phyloP scores from a whole-genome alignment of 2,888 invertebrate genomes.

The Aporophyla nigra region DNA sequence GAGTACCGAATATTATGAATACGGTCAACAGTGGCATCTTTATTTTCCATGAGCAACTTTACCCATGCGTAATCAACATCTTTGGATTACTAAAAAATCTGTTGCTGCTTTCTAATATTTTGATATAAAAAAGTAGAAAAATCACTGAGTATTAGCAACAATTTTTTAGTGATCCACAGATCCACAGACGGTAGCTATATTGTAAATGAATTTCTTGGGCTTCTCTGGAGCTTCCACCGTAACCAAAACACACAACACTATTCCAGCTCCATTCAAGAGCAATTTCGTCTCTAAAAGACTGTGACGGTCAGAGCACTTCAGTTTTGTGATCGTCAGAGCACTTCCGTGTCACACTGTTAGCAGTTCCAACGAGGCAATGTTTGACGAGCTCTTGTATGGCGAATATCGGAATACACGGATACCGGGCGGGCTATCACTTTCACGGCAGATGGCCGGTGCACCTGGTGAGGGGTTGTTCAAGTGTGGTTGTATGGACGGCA shows the following conservation, averaged over 20 bases:
- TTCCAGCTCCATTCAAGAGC: not conserved
- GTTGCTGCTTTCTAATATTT: too few species aligned
- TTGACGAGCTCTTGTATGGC: slow-evolving; percentile 37
- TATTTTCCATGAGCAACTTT: too few species aligned
- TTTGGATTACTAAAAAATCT: too few species aligned
- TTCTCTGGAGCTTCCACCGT: too few species aligned
- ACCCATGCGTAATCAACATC: too few species aligned
- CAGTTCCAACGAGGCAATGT: slow-evolving; percentile 11
- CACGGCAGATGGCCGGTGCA: slow-evolving; percentile 43
- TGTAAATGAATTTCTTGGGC: too few species aligned
- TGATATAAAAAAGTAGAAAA: too few species aligned
- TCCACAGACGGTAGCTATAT: too few species aligned
- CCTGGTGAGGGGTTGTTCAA: slow-evolving; percentile 21
- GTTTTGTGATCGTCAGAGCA: not conserved
- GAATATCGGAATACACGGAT: slow-evolving; percentile 6
- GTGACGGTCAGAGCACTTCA: slow-evolving; percentile 1
- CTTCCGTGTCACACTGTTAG: slow-evolving; percentile 18
- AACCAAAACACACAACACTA: not conserved
- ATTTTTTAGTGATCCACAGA: too few species aligned
- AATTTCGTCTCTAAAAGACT: slow-evolving; percentile 12
- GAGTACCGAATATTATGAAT: too few species aligned
- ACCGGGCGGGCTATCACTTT: slow-evolving; percentile 22
- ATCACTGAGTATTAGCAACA: too few species aligned
- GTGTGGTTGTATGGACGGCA: not conserved
- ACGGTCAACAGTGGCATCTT: too few species aligned